These are phyloP conservation scores for Pyrgus malvae DNA, from an alignment of 2,888 invertebrate genomes.

Conservation along the genomic window DNA sequence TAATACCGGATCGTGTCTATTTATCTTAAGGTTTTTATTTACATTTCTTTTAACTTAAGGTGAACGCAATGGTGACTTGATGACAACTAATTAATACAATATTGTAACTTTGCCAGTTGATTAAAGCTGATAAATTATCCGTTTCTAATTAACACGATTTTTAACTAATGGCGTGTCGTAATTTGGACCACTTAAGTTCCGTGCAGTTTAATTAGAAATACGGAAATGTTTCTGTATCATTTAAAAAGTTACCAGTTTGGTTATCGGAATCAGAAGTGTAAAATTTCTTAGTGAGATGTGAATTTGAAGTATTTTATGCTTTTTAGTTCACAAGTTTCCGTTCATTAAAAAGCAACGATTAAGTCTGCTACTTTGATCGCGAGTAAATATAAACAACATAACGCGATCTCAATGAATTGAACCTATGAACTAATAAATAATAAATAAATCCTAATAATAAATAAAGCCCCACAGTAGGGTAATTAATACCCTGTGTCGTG, in stretches of 20 bases:
- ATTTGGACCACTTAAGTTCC: background rate
- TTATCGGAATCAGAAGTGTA: conserved; percentile 10
- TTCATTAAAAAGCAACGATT: too few species aligned
- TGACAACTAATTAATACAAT: conserved; percentile 18
- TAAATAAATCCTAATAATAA: too few species aligned
- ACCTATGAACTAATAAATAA: too few species aligned
- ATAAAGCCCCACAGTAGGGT: too few species aligned
- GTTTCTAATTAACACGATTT: conserved; percentile 15
- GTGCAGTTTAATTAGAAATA: conserved; percentile 2
- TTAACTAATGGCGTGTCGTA: conserved; percentile 4
- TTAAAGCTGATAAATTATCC: conserved; percentile 20
- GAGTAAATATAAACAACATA: too few species aligned
- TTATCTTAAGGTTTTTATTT: too few species aligned
- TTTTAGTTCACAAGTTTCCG: background rate
- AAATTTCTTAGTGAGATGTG: conserved; percentile 7
- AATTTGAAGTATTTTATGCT: conserved; percentile 4
- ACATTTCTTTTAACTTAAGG: background rate
- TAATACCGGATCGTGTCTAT: too few species aligned
- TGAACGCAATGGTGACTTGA: background rate
- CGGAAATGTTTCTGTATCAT: conserved; percentile 6
- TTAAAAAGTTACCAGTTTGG: conserved; percentile 5
- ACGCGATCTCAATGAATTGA: too few species aligned
- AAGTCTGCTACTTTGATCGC: too few species aligned
- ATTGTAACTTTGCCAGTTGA: conserved; percentile 8
- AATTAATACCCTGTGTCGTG: too few species aligned